Evolutionary conservation across 2,888 invertebrate genomes (phyloP).

Genomic region (Xestoiulus laeticollis): DNA sequence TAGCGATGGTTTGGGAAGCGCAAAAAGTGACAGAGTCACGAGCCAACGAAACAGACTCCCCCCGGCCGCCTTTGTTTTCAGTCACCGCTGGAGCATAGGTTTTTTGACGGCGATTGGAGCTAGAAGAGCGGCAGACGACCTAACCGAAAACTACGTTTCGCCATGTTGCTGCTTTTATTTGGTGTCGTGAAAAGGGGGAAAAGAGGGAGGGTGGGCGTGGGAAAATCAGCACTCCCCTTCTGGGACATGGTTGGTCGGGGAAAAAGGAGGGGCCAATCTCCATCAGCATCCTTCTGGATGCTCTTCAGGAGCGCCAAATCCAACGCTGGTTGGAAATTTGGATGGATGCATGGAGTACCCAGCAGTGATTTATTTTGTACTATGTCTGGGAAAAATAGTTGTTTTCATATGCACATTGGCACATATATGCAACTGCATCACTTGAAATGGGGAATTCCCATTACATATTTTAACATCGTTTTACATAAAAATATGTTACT

Average conservation of each 20-base stretch:
- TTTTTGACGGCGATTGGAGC: background rate
- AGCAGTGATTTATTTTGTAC: too few relatives aligned
- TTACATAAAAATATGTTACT: too few relatives aligned
- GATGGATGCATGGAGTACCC: too few relatives aligned
- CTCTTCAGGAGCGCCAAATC: background rate
- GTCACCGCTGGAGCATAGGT: background rate
- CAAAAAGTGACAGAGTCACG: slow-evolving; percentile 17
- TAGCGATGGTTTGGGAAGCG: slow-evolving; percentile 9
- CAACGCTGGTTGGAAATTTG: background rate
- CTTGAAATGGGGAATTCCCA: too few relatives aligned
- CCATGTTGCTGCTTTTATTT: slow-evolving; percentile 5
- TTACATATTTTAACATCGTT: too few relatives aligned
- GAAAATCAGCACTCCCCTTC: background rate
- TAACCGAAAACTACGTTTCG: background rate
- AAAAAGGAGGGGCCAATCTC: background rate
- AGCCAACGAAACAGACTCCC: background rate
- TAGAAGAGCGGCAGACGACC: slow-evolving; percentile 9
- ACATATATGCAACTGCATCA: too few relatives aligned
- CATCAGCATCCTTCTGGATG: background rate
- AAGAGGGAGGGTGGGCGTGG: background rate
- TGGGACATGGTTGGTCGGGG: background rate
- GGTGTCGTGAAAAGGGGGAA: background rate
- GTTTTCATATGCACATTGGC: too few relatives aligned
- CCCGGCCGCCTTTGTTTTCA: background rate
- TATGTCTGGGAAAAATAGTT: too few relatives aligned